Percentiles rank a stretch among this genome's conserved stretches.
These are phyloP conservation scores for Pitta sordida DNA, from an alignment of 2,113 vertebrate species.

Conservation along the genomic window DNA sequence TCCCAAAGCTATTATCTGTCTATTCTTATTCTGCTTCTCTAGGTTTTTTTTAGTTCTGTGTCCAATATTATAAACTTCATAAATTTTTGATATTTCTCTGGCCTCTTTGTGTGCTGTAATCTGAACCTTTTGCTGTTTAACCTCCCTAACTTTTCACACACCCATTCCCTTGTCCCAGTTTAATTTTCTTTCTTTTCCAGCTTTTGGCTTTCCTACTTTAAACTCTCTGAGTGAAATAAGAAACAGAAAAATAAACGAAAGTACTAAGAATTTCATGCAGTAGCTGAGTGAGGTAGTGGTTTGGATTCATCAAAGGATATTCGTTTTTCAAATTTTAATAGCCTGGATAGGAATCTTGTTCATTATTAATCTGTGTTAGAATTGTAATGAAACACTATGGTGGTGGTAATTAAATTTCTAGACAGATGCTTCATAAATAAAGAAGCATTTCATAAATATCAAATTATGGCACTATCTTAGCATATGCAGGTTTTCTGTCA, in stretches of 20 bases:
- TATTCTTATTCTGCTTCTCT: slow-evolving; percentile 38
- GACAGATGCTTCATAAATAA: slow-evolving; percentile 53
- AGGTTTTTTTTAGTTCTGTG: slow-evolving; percentile 6
- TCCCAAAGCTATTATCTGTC: slow-evolving; percentile 59
- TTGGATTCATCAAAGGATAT: slow-evolving; percentile 40
- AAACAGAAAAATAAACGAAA: slow-evolving; percentile 29
- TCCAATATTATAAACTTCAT: slow-evolving; percentile 52
- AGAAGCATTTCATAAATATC: slow-evolving; percentile 62
- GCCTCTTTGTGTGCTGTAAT: slow-evolving; percentile 42
- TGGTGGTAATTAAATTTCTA: slow-evolving; percentile 3
- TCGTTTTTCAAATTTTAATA: slow-evolving; percentile 43
- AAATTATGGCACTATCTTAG: slow-evolving; percentile 36
- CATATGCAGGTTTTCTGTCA: slow-evolving; percentile 13
- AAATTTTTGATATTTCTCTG: slow-evolving; percentile 34
- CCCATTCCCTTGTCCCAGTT: slow-evolving; percentile 46
- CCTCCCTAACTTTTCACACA: slow-evolving; percentile 30
- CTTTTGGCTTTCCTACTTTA: background rate
- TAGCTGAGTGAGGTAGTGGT: slow-evolving; percentile 20
- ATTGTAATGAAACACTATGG: slow-evolving; percentile 34
- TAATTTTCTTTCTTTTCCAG: slow-evolving; percentile 25
- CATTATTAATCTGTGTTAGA: slow-evolving; percentile 52
- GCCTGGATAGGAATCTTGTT: slow-evolving; percentile 26
- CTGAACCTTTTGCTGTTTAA: slow-evolving; percentile 40
- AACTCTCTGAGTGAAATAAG: background rate
- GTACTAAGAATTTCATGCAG: slow-evolving; percentile 17